Conservation (phyloP, 2,797 vertebrate species). For the Oreochromis grahami region DNA sequence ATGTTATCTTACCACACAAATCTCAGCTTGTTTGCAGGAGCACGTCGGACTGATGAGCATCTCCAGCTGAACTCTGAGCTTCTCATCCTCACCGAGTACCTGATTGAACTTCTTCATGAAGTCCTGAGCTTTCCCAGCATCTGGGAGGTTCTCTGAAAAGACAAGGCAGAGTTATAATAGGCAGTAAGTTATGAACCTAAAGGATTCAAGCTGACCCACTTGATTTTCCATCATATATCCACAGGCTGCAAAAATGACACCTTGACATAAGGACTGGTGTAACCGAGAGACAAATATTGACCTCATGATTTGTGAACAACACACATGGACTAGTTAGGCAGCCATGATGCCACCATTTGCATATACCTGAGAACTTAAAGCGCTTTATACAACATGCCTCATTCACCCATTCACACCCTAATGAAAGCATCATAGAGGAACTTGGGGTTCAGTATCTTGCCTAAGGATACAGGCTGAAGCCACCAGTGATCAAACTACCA, state of each 20-base stretch:
- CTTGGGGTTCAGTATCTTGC: background rate
- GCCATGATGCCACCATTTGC: background rate
- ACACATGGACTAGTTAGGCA: background rate
- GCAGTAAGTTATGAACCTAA: background rate
- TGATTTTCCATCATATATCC: background rate
- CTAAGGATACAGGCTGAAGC: background rate
- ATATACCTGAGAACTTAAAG: background rate
- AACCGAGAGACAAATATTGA: background rate
- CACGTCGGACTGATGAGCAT: slow-evolving; percentile 94
- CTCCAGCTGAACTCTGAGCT: slow-evolving; percentile 90
- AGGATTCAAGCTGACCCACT: background rate
- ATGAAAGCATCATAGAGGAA: background rate
- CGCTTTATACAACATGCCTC: background rate
- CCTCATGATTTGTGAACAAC: background rate
- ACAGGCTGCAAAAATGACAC: background rate
- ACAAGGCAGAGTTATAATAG: background rate
- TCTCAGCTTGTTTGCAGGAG: slow-evolving; percentile 97
- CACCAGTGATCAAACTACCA: background rate
- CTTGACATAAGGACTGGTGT: background rate
- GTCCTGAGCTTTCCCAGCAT: slow-evolving; percentile 97
- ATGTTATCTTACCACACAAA: slow-evolving; percentile 90
- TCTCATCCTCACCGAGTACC: slow-evolving; percentile 96
- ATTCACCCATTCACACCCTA: background rate
- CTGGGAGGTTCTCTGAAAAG: slow-evolving; percentile 91
- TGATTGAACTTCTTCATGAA: slow-evolving; percentile 99